Evolutionary conservation across 2,797 vertebrate species (phyloP), one percentile per base, ranked within the genome.

Genomic region (Gobio occitaniae): DNA sequence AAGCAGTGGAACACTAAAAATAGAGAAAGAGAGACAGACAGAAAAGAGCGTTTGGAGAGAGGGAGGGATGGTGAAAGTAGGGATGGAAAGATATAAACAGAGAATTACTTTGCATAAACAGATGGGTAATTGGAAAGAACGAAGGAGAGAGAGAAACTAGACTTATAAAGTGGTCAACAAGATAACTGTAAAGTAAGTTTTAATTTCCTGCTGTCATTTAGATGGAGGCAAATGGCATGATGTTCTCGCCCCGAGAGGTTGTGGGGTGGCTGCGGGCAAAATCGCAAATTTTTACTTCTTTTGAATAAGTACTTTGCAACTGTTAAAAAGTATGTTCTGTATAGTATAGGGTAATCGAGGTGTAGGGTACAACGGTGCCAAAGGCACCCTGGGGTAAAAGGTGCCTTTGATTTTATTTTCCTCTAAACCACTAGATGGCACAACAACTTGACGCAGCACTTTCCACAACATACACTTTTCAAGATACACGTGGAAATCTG

Each of bases 1-100:
- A 95, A 95, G 94, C 93, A 91, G 91, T 91, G 80, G 92, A 92
- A 91, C 91, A 93, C 94, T 95, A 95, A 93, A 95, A 94, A 95
- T 95, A 95, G 94, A 91, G 92, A 92, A 93, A 91, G 94, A 91
- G 93, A 92, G 91, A 91, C 83, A 72, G 70, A 82, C 61, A 32
- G 66, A 80, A 82, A 82, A 84, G 70, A 76, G 71, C 86, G 82
- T 78, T 78, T 84, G 52, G 86, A 86, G 61, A 56, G 70, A 85
- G 56, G 71, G 41, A 83, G 80, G 41, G 63, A 74, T 63, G 70
- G 84, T 6, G 59, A 83, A 63, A 65, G 80, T 36, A 71, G 65
- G 61, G 16, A 63, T 72, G 84, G 47, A 72, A 84, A 84, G 72
- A 82, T 44, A 19, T 88, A 47, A 74, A 85, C 72, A 84, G 63